These are phyloP conservation scores for Propithecus coquereli DNA, from an alignment of 2,113 vertebrate genomes.

Conservation along the genomic window DNA sequence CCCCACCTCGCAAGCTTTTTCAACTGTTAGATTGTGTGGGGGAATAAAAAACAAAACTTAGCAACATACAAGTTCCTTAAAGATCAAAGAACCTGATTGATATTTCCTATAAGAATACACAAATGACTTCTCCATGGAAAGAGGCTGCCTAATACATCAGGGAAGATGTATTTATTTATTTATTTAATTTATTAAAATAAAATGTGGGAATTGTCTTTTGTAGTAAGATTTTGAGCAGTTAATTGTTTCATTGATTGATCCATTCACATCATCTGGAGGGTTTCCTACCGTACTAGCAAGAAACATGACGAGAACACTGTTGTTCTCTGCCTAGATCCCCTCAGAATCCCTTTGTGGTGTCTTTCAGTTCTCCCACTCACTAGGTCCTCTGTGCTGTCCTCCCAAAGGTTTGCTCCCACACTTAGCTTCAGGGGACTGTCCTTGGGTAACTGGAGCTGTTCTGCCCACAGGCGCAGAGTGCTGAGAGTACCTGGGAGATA, in stretches of 20 bases:
- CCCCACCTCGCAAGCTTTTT: background rate
- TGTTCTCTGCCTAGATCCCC: background rate
- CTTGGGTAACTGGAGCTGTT: background rate
- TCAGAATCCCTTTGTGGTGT: background rate
- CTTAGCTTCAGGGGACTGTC: background rate
- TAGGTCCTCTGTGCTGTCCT: background rate
- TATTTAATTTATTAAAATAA: background rate
- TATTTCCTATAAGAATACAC: slow-evolving; percentile 20
- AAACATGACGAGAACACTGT: background rate
- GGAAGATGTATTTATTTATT: background rate
- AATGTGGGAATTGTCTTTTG: background rate
- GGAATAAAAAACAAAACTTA: background rate
- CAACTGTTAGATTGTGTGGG: background rate
- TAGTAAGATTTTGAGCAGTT: background rate
- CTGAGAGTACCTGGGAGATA: background rate
- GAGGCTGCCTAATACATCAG: background rate
- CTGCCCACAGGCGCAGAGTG: background rate
- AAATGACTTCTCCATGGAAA: background rate
- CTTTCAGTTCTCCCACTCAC: background rate
- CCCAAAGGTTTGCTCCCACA: background rate
- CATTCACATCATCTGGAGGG: background rate
- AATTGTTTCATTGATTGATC: background rate
- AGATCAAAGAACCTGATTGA: background rate
- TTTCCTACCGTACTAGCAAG: background rate
- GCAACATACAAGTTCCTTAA: background rate